phyloP scores from a whole-genome alignment of 2,113 vertebrate genomes.

The Oreotrochilus melanogaster region DNA sequence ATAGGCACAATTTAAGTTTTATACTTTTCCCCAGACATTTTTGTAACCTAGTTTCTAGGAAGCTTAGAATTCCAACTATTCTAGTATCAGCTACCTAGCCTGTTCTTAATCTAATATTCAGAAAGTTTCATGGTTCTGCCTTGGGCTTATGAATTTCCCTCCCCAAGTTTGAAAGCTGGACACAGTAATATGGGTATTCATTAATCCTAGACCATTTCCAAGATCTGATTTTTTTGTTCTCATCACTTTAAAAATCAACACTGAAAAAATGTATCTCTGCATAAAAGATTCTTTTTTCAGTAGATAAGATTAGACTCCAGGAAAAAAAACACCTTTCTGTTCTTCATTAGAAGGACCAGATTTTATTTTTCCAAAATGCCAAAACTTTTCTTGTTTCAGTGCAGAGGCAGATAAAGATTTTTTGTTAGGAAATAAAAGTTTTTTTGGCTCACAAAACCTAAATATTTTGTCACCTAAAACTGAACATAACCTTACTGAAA shows the following conservation, averaged over 20 bases:
- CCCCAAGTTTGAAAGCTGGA: no score
- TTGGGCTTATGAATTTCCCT: neutral
- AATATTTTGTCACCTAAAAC: neutral
- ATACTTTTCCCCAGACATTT: neutral
- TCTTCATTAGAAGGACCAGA: neutral
- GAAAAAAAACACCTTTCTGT: neutral
- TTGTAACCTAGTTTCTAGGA: neutral
- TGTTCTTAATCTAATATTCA: neutral
- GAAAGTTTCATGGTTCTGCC: neutral
- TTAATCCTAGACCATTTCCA: neutral
- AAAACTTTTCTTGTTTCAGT: neutral
- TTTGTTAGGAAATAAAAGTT: neutral
- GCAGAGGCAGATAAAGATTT: neutral
- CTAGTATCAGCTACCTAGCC: neutral
- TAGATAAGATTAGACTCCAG: neutral
- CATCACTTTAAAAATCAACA: neutral
- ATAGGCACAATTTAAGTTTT: neutral
- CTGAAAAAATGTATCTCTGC: neutral
- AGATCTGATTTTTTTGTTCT: neutral
- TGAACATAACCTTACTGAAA: neutral
- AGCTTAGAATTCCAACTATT: neutral
- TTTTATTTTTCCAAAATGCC: neutral
- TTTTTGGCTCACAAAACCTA: neutral
- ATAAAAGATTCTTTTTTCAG: neutral
- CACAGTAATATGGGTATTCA: neutral